Evolutionary conservation across 2,113 vertebrate species (phyloP), one percentile per base, ranked within the genome.

Genomic region (Pao palembangensis): DNA sequence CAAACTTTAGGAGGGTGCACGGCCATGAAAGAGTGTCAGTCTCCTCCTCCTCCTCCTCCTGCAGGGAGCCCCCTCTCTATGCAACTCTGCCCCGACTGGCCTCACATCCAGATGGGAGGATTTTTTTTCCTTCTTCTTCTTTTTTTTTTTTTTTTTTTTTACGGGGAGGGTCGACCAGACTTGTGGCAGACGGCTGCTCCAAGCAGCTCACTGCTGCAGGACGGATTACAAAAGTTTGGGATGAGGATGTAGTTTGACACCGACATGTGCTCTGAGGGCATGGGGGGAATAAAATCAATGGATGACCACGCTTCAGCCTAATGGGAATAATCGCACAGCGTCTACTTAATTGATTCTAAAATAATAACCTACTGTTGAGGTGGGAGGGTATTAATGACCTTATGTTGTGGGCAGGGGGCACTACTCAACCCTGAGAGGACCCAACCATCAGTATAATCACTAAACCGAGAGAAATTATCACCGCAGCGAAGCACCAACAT

Each of bases 41-140:
- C 59, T 64, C 20, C 63, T 67, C 41, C 62, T 68, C 51, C 61
- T 62, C 76, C 76, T 75, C 70, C 61, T 68, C 76, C 72, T 47
- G 51, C 56, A 18, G 4, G 80, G 84, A 86, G 85, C 88, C 87
- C 84, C 74, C 71, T 71, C 75, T 71, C 70, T 67, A 52, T 65
- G 70, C 54, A 58, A 42, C 85, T 83, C 76, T 82, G 87, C 90
- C 91, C 88, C 78, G 83, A 88, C 87, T 87, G 90, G 81, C 88
- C 89, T 87, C 82, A 84, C 54, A 85, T 79, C 87, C 82, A 91
- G 87, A 91, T 89, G 73, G 74, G 87, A 87, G 91, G 92, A 93
- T 93, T 93, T 92, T 38, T 28, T 28, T 28, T 3, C 21, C 25
- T 28, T 28, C 25, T 28, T 28, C 5, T 28, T 28, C 25, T 28